Evolutionary conservation across 2,113 vertebrate species (phyloP), one percentile per base, ranked within the genome.

Genomic region (Orycteropus afer): DNA sequence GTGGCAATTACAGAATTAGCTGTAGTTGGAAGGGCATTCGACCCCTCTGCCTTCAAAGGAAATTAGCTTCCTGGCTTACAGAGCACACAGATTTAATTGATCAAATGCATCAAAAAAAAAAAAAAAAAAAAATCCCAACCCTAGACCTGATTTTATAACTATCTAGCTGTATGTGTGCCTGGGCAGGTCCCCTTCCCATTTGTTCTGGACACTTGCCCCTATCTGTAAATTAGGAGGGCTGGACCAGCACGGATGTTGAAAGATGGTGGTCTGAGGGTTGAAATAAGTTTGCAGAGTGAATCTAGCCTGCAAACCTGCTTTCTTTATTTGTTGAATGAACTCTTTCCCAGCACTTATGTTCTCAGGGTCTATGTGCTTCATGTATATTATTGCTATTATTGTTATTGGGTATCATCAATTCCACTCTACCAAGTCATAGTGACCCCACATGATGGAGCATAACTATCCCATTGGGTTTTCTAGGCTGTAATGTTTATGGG

Each of bases 1-100:
- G 0, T 8, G 57, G 86, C 96, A 95, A 93, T 95, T 83, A 97
- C 92, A 93, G 81, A 74, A 55, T 86, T 74, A 93, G 55, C 96
- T 74, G 13, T 37, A 86, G 96, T 86, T 14, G 8, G 79, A 94
- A 69, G 86, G 81, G 42, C 37, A 61, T 7, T 47, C 4, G 47
- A 34, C 65, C 87, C 77, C 84, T 84, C 82, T 83, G 88, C 83
- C 74, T 91, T 71, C 91, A 17, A 71, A 2, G 6, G 85, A 91
- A 87, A 85, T 55, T 2, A 82, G 88, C 55, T 71, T 61, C 77
- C 61, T 59, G 67, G 25, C 17, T 91, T 49, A 49, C 37, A 49
- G 92, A 59, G 79, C 34, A 42, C 37, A 14, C 0, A 11, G 61
- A n/a, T 69, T 90, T 88, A 73, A 93, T 42, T 65, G 80, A 81